Percentiles rank a stretch among this genome's conserved stretches.
These are phyloP conservation scores for Argyrosomus japonicus DNA, from an alignment of 2,113 vertebrate species.

Conservation along the genomic window DNA sequence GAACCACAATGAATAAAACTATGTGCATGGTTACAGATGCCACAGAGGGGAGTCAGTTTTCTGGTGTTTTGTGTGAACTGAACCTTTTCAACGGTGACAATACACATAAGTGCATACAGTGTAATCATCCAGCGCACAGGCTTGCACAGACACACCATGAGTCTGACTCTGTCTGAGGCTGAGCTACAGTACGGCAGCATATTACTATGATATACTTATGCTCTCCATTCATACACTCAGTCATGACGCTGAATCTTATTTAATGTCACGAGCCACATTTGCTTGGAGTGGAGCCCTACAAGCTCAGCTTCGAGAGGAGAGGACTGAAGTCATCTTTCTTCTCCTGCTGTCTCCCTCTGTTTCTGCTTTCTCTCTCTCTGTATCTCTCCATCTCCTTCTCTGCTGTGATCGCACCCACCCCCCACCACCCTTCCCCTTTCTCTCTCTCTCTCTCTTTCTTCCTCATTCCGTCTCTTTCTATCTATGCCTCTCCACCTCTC, in stretches of 20 bases:
- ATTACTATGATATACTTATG: conserved; percentile 64
- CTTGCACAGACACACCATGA: conserved; percentile 9
- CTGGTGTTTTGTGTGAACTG: neutral
- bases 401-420: conserved; percentile 39
- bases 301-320: conserved; percentile 52
- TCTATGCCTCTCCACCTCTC: conserved; percentile 34
- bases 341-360: conserved; percentile 35
- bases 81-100: neutral
- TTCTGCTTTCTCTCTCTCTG: conserved; percentile 28
- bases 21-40: neutral
- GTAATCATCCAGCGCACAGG: conserved; percentile 9
- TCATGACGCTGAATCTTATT: conserved; percentile 67
- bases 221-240: conserved; percentile 63
- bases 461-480: neutral
- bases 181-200: conserved; percentile 47
- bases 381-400: conserved; percentile 56
- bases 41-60: neutral
- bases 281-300: conserved; percentile 60
- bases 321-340: conserved; percentile 67
- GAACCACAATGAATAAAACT: neutral
- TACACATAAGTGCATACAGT: no score
- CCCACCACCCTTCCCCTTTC: neutral
- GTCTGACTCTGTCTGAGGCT: conserved; percentile 40
- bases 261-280: conserved; percentile 68
- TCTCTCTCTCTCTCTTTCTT: neutral